Evolutionary conservation across 2,113 vertebrate genomes (phyloP).

Genomic region (Prietella phreatophila): DNA sequence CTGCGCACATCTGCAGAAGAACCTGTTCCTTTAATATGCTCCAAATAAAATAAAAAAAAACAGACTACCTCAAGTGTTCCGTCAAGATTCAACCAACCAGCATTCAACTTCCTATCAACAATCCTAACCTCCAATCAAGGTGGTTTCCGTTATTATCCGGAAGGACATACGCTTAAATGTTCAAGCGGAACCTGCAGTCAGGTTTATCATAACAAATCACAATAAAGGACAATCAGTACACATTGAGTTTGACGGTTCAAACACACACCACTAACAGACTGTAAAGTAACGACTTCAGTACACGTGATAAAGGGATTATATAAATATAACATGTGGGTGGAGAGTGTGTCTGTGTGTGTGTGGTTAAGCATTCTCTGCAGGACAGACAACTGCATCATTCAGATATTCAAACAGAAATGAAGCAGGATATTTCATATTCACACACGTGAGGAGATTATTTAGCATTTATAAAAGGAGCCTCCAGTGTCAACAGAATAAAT

Average conservation of each 20-base stretch:
- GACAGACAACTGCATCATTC: too few relatives aligned
- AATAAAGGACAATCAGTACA: neutral
- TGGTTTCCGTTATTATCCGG: neutral
- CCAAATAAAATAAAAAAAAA: neutral
- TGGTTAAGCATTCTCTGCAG: neutral
- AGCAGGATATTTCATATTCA: neutral
- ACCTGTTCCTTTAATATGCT: neutral
- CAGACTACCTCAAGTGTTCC: neutral
- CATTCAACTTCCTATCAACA: neutral
- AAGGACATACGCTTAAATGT: neutral
- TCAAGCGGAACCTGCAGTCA: neutral
- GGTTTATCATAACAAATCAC: constrained; percentile 1
- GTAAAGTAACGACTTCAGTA: neutral
- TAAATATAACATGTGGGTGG: neutral
- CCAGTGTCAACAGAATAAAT: neutral
- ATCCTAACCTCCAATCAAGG: neutral
- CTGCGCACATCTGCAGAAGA: neutral
- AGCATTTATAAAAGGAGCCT: neutral
- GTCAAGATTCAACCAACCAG: neutral
- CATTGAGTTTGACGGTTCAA: too few relatives aligned
- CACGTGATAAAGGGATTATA: neutral
- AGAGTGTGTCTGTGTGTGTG: neutral
- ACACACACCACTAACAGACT: neutral
- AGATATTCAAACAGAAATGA: too few relatives aligned
- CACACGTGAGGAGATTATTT: neutral